phyloP scores from a whole-genome alignment of 2,888 invertebrate genomes.

The Masnerella sp. region DNA sequence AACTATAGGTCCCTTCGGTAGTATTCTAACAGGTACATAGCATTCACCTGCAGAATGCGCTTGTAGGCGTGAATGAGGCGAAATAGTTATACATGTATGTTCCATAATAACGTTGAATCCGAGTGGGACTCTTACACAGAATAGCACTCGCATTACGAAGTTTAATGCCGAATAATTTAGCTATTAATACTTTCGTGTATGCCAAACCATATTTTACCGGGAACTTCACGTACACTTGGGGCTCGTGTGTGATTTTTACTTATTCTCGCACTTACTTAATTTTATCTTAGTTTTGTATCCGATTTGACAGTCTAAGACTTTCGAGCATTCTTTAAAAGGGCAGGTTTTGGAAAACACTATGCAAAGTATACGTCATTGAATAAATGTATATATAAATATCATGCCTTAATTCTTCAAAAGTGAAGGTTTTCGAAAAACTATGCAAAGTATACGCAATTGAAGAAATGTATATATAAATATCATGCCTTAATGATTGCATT shows the following conservation, averaged over 20 bases:
- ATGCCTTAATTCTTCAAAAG: too few species aligned
- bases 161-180: constrained; percentile 74
- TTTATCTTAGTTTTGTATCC: constrained; percentile 7
- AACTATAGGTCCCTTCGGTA: constrained; percentile 73
- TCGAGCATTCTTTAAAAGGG: too few species aligned
- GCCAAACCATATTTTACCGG: constrained; percentile 57
- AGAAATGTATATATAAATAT: too few species aligned
- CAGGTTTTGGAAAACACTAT: too few species aligned
- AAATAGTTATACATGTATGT: constrained; percentile 60
- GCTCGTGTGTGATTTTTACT: constrained; percentile 43
- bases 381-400: too few species aligned
- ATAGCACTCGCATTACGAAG: constrained; percentile 75
- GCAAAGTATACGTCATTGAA: too few species aligned
- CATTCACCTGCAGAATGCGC: constrained; percentile 58
- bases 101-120: constrained; percentile 71
- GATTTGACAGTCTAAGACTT: too few species aligned
- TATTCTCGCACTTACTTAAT: constrained; percentile 20
- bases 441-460: too few species aligned
- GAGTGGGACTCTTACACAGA: constrained; percentile 73
- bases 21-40: constrained; percentile 62
- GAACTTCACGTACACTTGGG: constrained; percentile 47
- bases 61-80: constrained; percentile 63
- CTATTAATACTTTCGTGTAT: constrained; percentile 70
- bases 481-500: too few species aligned
- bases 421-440: too few species aligned